Evolutionary conservation across 2,113 vertebrate species (phyloP).

Genomic region (Struthidea cinerea): DNA sequence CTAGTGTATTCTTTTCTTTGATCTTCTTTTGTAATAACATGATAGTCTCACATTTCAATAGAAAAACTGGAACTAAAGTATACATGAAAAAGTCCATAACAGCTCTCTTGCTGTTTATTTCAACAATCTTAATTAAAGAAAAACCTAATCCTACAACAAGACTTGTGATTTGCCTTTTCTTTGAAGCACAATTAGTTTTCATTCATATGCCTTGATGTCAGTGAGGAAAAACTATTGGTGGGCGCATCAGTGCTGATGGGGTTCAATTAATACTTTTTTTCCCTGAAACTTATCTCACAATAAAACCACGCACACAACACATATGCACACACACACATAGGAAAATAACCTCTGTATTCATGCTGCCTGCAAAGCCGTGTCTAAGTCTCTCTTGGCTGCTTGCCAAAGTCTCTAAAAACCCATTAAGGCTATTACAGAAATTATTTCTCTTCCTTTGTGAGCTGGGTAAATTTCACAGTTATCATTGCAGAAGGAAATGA

Average conservation of each 20-base stretch:
- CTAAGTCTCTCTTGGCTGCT: slow-evolving; percentile 76
- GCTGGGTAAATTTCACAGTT: slow-evolving; percentile 84
- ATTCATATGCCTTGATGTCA: slow-evolving; percentile 71
- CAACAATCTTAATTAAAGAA: slow-evolving; percentile 61
- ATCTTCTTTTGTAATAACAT: slow-evolving; percentile 55
- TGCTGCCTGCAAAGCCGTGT: slow-evolving; percentile 58
- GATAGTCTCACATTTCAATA: slow-evolving; percentile 59
- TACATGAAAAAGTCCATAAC: slow-evolving; percentile 50
- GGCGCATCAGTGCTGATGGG: slow-evolving; percentile 37
- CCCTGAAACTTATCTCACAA: slow-evolving; percentile 59
- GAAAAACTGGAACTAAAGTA: slow-evolving; percentile 63
- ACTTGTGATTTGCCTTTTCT: slow-evolving; percentile 52
- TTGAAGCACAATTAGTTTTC: slow-evolving; percentile 73
- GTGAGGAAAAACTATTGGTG: slow-evolving; percentile 50
- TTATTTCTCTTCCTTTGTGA: slow-evolving; percentile 83
- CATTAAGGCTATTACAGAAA: slow-evolving; percentile 85
- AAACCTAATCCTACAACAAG: slow-evolving; percentile 57
- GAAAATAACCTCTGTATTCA: slow-evolving; percentile 52
- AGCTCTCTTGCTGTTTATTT: slow-evolving; percentile 57
- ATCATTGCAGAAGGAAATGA: slow-evolving; percentile 72
- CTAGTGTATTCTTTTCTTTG: slow-evolving; percentile 5
- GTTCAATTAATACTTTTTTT: slow-evolving; percentile 62
- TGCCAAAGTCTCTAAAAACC: slow-evolving; percentile 83
- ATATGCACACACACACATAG: not conserved
- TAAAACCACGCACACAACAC: slow-evolving; percentile 4